Evolutionary conservation across 2,797 vertebrate genomes (phyloP), one percentile per base, ranked within the genome.

Genomic region (Ceyx erithaca): DNA sequence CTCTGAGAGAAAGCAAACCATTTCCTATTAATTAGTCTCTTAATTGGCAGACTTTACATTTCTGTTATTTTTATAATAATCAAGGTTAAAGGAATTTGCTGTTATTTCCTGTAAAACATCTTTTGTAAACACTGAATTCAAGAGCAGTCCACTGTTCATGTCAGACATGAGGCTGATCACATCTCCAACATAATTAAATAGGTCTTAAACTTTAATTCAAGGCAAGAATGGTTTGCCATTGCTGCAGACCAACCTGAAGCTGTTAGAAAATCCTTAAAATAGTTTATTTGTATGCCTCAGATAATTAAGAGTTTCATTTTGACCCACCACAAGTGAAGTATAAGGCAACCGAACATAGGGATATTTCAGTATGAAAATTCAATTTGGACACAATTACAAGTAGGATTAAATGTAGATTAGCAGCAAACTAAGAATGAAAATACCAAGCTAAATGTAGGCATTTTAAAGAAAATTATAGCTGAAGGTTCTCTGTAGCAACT

Each of bases 171-270:
- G 94, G 97, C 97, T 59, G 98, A 98, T 95, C 96, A 70, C 37
- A 54, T 31, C 30, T 51, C 40, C 55, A 62, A 12, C 12, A 20
- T 55, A 61, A 62, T 96, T 90, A 98, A 98, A 97, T 92, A 95
- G 15, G 11, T 83, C 76, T 90, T 97, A 98, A 93, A 98, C 96
- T 92, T 97, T 98, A 54, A 75, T 97, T 93, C 97, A 98, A 95
- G 98, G 97, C 57, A 98, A 97, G 5, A 87, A 80, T 97, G 98
- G 57, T 98, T 98, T 94, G 87, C 92, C 15, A 96, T 97, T 79
- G 98, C 98, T 82, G 97, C 98, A 37, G 98, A 98, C 93, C 98
- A 98, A 91, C 95, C 98, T 10, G 96, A 98, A 57, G 63, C 68
- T 85, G 97, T 98, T 87, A 97, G 97, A 85, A 97, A 95, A 98